Evolutionary conservation across 1,140 invertebrate species (phyloP).

Genomic region (Brachionus plicatilis): DNA sequence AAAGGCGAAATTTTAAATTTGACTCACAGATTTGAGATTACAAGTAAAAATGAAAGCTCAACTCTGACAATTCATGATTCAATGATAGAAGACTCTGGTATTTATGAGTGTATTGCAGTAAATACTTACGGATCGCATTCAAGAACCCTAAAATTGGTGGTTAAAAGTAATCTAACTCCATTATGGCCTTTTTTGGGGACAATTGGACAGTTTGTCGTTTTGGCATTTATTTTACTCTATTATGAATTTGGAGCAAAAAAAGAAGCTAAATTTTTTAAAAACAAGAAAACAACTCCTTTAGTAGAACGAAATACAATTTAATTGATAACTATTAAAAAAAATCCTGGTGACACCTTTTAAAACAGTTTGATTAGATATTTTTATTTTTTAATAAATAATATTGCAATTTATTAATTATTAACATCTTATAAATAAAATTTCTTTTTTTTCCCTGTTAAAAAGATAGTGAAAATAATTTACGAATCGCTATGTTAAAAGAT

Average conservation of each 20-base stretch:
- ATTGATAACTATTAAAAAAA: neutral
- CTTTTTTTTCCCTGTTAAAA: too few relatives aligned
- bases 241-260: conserved; percentile 6
- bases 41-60: neutral
- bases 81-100: neutral
- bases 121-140: neutral
- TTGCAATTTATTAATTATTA: too few relatives aligned
- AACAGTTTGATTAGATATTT: too few relatives aligned
- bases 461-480: too few relatives aligned
- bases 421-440: too few relatives aligned
- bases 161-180: conserved; percentile 30
- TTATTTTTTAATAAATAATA: too few relatives aligned
- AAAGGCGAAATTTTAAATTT: neutral
- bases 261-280: neutral
- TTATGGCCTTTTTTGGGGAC: conserved; percentile 30
- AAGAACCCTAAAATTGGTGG: neutral
- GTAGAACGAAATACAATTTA: neutral
- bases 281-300: neutral
- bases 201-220: neutral
- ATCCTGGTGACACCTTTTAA: too few relatives aligned
- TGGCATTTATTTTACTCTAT: neutral
- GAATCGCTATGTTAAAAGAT: too few relatives aligned
- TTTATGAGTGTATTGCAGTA: neutral
- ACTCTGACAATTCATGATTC: neutral
- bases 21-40: neutral